Evolutionary conservation across 2,888 invertebrate genomes (phyloP).

Genomic region (Athalia cordata): DNA sequence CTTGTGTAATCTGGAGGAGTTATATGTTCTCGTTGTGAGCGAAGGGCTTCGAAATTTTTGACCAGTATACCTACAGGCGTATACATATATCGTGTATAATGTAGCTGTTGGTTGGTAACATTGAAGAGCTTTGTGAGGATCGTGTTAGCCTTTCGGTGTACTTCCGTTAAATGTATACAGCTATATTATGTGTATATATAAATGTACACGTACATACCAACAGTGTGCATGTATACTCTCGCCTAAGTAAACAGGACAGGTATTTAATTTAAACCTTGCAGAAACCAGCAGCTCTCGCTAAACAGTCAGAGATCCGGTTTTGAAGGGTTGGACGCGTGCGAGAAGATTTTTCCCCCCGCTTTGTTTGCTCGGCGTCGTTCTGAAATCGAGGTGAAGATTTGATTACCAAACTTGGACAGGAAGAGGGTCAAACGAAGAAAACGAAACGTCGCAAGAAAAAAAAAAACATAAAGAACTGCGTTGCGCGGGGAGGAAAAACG

Average conservation of each 20-base stretch:
- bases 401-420: background rate
- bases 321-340: background rate
- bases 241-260: conserved; percentile 23
- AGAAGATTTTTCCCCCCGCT: background rate
- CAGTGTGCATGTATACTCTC: background rate
- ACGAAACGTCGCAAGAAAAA: background rate
- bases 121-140: background rate
- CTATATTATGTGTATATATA: background rate
- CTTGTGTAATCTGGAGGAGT: no score
- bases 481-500: background rate
- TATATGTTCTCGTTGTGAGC: background rate
- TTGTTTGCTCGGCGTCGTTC: conserved; percentile 1
- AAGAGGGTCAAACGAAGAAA: background rate
- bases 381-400: conserved; percentile 16
- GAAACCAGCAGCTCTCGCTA: background rate
- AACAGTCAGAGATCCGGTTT: conserved; percentile 1
- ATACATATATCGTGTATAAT: background rate
- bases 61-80: background rate
- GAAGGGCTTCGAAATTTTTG: background rate
- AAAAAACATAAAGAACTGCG: background rate
- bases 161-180: conserved; percentile 4
- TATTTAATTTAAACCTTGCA: conserved; percentile 33
- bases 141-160: background rate
- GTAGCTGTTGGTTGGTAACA: background rate
- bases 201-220: background rate